Conservation (phyloP, 1,140 invertebrate genomes). For the Trinorchestia longiramus region DNA sequence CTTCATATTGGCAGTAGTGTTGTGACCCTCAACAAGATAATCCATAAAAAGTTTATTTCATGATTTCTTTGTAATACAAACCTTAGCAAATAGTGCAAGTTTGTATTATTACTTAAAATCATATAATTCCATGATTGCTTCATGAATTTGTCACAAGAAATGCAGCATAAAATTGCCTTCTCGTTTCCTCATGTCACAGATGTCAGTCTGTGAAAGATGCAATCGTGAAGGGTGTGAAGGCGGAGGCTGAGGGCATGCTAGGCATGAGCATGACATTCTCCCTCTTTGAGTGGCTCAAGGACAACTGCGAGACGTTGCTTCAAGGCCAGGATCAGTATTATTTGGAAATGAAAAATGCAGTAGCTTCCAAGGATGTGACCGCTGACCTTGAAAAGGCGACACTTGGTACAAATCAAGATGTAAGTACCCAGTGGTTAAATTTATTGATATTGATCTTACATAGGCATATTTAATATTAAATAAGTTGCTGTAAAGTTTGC, state of each 20-base stretch:
- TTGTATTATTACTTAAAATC: not conserved
- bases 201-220: constrained; percentile 75
- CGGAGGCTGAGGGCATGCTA: constrained; percentile 83
- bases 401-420: constrained; percentile 55
- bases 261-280: constrained; percentile 95
- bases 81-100: not conserved
- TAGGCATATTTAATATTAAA: too few species aligned
- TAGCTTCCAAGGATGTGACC: constrained; percentile 26
- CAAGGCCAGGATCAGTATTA: constrained; percentile 55
- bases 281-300: constrained; percentile 91
- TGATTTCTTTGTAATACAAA: too few species aligned
- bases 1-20: not conserved
- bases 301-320: constrained; percentile 60
- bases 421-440: constrained; percentile 19
- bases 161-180: not conserved
- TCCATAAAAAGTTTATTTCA: not conserved
- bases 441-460: too few species aligned
- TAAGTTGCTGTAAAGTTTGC: too few species aligned
- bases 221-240: constrained; percentile 76
- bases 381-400: constrained; percentile 56
- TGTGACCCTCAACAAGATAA: not conserved
- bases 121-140: not conserved
- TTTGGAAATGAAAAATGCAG: constrained; percentile 15
- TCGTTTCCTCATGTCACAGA: not conserved
- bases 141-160: not conserved